Evolutionary conservation across 1,140 invertebrate species (phyloP), one percentile per base, ranked within the genome.

Genomic region (Zaprionus lachaisei): DNA sequence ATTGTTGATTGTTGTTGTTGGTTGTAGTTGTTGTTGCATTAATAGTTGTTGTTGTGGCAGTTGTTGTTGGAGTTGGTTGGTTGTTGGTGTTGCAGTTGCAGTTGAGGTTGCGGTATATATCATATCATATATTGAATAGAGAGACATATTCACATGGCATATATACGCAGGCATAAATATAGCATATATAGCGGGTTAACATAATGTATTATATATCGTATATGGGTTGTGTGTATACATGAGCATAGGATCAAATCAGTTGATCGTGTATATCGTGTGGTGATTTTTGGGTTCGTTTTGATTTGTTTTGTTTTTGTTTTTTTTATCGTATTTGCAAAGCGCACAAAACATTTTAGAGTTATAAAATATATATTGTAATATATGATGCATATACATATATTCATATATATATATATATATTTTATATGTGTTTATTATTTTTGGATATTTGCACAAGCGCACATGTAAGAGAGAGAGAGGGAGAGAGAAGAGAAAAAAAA

Each of bases 381-480:
- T 34, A 22, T 49, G 28, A 22, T 49, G 28, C 61, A 67, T n/a
- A 55, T 60, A 51, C 51, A 65, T 60, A 51, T 56, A 65, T 60
- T 54, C 68, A 70, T 79, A 79, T 72, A n/a, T 28, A 54, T 49
- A 20, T 20, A 20, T 20, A 62, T 69, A 38, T 74, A 62, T 69
- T 24, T 75, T 54, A 37, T 49, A 22, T 51, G 28, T 65, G 54
- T 20, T 54, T 72, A 66, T 79, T 64, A 17, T 26, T 58, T 65
- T 72, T 54, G 63, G 55, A 65, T 72, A 65, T 72, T 77, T 78
- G 68, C 82, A 83, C 84, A 87, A 87, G 81, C 83, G 83, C 84
- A 89, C 84, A 87, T 89, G 71, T 86, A 84, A 81, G 65, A 90
- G 78, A 86, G 83, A 85, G 70, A 83, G 79, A 72, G 79, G 66